Percentiles rank a stretch among this genome's conserved stretches.
Evolutionary conservation across 2,888 invertebrate genomes (phyloP).

Genomic region (Erebia palarica): DNA sequence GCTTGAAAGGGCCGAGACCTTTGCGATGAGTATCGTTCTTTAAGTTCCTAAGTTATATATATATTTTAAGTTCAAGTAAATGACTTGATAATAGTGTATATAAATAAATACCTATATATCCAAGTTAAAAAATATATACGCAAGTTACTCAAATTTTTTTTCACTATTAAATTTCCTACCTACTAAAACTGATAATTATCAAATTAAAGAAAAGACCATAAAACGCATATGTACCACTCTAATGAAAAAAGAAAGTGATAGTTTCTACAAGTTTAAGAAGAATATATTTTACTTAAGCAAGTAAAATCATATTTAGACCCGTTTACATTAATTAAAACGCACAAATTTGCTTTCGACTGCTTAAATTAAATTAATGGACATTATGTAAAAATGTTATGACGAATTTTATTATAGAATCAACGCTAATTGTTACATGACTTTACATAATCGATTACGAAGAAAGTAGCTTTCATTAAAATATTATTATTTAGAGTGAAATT

Average conservation of each 20-base stretch:
- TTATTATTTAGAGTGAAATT: neutral
- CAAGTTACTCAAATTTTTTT: neutral
- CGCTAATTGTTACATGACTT: conserved; percentile 38
- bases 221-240: conserved; percentile 39
- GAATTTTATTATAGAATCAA: conserved; percentile 8
- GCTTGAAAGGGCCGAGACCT: no score
- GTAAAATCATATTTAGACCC: conserved; percentile 47
- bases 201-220: conserved; percentile 14
- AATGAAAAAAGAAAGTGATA: conserved; percentile 66
- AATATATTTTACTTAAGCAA: conserved; percentile 53
- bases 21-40: no score
- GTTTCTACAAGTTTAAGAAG: conserved; percentile 38
- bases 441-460: conserved; percentile 29
- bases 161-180: neutral
- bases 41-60: neutral
- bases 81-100: neutral
- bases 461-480: conserved; percentile 10
- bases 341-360: conserved; percentile 23
- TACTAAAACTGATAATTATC: neutral
- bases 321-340: conserved; percentile 8
- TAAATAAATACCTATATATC: neutral
- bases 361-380: conserved; percentile 17
- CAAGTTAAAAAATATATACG: neutral
- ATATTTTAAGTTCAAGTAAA: no score
- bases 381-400: conserved; percentile 21